These are phyloP conservation scores for Procavia capensis DNA, from an alignment of 2,113 vertebrate species.

Conservation along the genomic window DNA sequence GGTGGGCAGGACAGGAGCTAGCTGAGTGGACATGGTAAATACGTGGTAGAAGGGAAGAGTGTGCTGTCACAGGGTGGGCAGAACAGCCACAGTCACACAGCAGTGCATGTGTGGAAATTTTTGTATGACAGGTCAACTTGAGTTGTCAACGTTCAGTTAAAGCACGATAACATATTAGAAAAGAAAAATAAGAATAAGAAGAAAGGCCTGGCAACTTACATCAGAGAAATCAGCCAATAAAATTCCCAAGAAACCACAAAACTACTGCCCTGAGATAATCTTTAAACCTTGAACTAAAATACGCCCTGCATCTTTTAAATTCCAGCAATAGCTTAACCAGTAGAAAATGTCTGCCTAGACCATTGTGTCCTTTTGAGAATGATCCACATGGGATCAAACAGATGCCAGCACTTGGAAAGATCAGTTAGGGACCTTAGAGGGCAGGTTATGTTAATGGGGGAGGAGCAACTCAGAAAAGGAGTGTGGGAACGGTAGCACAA, in stretches of 20 bases:
- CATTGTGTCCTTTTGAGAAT: too few relatives aligned
- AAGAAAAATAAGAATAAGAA: too few relatives aligned
- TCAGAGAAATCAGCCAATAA: not conserved
- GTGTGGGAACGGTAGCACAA: not conserved
- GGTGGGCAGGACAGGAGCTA: too few relatives aligned
- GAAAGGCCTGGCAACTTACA: not conserved
- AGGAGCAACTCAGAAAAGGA: not conserved
- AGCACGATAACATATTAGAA: too few relatives aligned
- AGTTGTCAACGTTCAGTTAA: too few relatives aligned
- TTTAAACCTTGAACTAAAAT: not conserved
- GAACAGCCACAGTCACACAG: too few relatives aligned
- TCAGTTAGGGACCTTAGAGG: not conserved
- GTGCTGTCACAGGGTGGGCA: too few relatives aligned
- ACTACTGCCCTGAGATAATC: not conserved
- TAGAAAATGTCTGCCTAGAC: too few relatives aligned
- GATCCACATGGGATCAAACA: not conserved
- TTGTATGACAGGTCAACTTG: too few relatives aligned
- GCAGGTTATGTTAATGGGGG: not conserved
- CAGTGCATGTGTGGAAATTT: too few relatives aligned
- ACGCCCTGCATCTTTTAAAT: not conserved
- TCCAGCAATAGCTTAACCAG: not conserved
- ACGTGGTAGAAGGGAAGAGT: too few relatives aligned
- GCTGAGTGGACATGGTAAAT: too few relatives aligned
- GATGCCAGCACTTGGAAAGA: not conserved
- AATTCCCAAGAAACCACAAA: not conserved